Percentiles rank a stretch among this genome's conserved stretches.
These are phyloP conservation scores for Dione juno DNA, from an alignment of 2,888 invertebrate species.

Conservation along the genomic window DNA sequence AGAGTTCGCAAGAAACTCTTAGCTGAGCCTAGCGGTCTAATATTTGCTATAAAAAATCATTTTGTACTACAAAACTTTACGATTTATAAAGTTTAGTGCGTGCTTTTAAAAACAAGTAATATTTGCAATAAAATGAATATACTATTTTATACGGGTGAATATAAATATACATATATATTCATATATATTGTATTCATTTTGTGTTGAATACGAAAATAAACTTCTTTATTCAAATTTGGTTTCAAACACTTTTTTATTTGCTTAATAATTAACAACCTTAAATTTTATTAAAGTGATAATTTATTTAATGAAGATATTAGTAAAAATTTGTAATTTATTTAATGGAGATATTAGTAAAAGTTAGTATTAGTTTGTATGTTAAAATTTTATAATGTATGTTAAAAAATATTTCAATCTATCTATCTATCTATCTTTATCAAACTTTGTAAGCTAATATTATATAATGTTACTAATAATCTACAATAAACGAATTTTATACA, in stretches of 20 bases:
- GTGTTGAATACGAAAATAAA: background rate
- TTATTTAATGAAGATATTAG: no score
- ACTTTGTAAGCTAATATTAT: background rate
- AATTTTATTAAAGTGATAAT: conserved; percentile 3
- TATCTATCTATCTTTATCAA: background rate
- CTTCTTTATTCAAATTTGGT: background rate
- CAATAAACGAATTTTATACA: background rate
- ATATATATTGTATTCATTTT: no score
- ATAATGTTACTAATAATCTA: background rate
- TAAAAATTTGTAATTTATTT: no score
- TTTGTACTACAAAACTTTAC: background rate
- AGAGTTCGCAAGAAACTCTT: background rate
- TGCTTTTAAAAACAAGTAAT: no score
- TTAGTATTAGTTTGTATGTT: no score
- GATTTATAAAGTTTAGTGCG: no score
- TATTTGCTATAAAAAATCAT: background rate
- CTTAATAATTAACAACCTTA: conserved; percentile 10
- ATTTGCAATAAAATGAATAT: no score
- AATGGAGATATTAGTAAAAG: no score
- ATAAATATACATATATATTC: no score
- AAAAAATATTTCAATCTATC: no score
- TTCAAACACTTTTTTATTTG: background rate
- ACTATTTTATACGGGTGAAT: no score
- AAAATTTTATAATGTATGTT: no score
- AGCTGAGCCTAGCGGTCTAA: conserved; percentile 2